Base-by-base conservation (phyloP, 2,888 invertebrate genomes). In the Phymatocera aterrima region DNA sequence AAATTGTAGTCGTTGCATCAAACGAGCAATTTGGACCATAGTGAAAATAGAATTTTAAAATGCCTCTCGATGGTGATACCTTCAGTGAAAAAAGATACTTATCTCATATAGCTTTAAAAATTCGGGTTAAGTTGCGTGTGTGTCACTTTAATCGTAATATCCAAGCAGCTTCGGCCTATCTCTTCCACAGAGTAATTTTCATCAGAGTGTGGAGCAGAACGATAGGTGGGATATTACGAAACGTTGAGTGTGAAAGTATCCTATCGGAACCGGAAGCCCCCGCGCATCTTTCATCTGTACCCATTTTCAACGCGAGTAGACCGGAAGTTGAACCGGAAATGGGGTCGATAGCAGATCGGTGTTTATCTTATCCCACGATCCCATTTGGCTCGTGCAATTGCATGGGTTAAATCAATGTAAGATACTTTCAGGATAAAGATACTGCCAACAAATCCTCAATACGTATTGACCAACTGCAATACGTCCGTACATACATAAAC, bases 341-440 rank as follows among this genome's bases (percentile, higher is more conserved):
- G 8, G 24, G 15, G 40, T 68, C 68, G 68, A 43, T 40, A n/a
- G 68, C n/a, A 46, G 43, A 68, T 68, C 46, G 43, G 40, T 24
- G 46, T 46, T 34, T 46, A n/a, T 46, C 68, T 68, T 68, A 68
- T 68, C 68, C 28, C 28, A 28, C 68, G 68, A 28, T 68, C 43
- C 24, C n/a, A 28, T 68, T 68, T 46, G 68, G 24, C 68, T 40
- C 3, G 12, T 21, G 24, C 43, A 68, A 40, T 40, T 43, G 15
- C 68, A 40, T 68, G 3, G 43, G 40, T 28, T 8, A 5, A 18
- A 28, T 24, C 3, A 8, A 24, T 21, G 24, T 46, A 43, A 2
- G 37, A 18, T 31, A 37, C 37, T 18, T 6, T 34, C 18, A 15
- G 37, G 10, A 18, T 40, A 64, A 34, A 37, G n/a, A 64, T 34